phyloP scores from a whole-genome alignment of 2,797 vertebrate genomes.

The Sebastes glaucus region DNA sequence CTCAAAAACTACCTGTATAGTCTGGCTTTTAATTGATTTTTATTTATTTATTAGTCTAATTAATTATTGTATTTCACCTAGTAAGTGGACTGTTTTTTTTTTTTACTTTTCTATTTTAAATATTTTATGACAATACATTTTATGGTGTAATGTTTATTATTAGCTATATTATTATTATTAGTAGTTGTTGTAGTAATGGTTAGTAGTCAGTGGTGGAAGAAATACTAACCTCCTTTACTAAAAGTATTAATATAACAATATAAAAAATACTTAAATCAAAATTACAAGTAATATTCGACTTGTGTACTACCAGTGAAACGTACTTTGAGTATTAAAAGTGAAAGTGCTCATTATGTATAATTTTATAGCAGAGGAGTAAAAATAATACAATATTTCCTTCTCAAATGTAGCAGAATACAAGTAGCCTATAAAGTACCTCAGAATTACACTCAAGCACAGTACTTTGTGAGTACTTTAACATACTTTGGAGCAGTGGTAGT shows the following conservation, averaged over 20 bases:
- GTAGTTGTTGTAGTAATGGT: background rate
- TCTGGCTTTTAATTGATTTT: no score
- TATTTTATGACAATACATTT: background rate
- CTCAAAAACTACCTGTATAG: no score
- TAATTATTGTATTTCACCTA: no score
- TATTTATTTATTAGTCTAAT: no score
- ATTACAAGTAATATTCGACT: fast-evolving
- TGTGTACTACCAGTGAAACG: background rate
- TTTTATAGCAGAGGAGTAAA: background rate
- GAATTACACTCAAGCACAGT: background rate
- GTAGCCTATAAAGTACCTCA: background rate
- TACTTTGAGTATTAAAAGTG: background rate
- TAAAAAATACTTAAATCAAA: background rate
- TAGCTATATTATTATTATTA: background rate
- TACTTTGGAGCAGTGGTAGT: background rate
- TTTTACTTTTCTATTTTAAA: no score
- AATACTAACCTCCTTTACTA: background rate
- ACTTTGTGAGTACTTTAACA: background rate
- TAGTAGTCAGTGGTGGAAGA: background rate
- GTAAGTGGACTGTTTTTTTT: no score
- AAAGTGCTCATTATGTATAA: background rate
- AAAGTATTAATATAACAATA: background rate
- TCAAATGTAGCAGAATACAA: background rate
- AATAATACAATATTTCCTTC: background rate
- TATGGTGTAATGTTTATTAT: background rate